Evolutionary conservation across 1,140 invertebrate genomes (phyloP).

Genomic region (Drosophila bipectinata): DNA sequence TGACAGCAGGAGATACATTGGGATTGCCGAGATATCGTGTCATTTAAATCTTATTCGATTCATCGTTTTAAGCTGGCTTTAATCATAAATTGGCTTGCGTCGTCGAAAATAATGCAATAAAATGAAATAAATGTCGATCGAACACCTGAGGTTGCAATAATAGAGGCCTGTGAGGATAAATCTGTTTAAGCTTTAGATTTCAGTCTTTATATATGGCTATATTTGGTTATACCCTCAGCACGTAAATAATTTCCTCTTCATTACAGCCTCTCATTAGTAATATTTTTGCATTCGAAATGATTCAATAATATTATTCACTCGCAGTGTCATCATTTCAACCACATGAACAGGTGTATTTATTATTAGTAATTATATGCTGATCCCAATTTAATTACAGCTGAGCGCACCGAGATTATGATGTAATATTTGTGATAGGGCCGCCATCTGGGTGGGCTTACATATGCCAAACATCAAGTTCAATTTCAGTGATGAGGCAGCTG

Average conservation of each 20-base stretch:
- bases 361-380: slow-evolving; percentile 26
- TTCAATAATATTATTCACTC: not conserved
- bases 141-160: not conserved
- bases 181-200: no score
- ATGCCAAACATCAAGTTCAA: slow-evolving; percentile 51
- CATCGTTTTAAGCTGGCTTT: slow-evolving; percentile 21
- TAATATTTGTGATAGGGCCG: slow-evolving; percentile 33
- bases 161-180: not conserved
- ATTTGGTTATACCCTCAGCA: no score
- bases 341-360: not conserved
- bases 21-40: slow-evolving; percentile 26
- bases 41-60: slow-evolving; percentile 30
- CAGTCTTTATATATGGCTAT: no score
- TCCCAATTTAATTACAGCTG: slow-evolving; percentile 31
- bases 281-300: not conserved
- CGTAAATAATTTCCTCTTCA: no score
- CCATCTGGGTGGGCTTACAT: slow-evolving; percentile 29
- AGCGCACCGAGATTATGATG: slow-evolving; percentile 25
- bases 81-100: slow-evolving; percentile 34
- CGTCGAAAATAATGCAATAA: not conserved
- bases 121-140: slow-evolving; percentile 1
- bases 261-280: no score
- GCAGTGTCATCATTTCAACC: not conserved
- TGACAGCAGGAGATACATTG: slow-evolving; percentile 58
- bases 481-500: slow-evolving; percentile 29